A percentile compares a stretch with the other conserved stretches of the same genome.
These are phyloP conservation scores for Resseliella maxima DNA, from an alignment of 2,888 invertebrate species.

Conservation along the genomic window DNA sequence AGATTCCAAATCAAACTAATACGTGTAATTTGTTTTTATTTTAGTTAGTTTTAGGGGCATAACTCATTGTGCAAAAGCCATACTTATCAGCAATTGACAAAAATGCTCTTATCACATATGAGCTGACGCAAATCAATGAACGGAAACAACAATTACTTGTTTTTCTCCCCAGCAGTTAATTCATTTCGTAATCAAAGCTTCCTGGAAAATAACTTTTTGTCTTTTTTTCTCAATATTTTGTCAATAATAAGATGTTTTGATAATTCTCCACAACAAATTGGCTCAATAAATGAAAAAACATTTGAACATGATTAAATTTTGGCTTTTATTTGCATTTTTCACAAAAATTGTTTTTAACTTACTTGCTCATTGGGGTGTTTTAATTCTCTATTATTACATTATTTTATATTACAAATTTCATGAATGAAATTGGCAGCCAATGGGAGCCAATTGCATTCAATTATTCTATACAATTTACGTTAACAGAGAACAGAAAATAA, in stretches of 20 bases:
- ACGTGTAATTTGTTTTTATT: neutral
- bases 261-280: too few species aligned
- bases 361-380: neutral
- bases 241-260: too few species aligned
- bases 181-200: neutral
- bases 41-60: neutral
- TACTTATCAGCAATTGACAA: neutral
- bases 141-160: neutral
- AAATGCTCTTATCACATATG: too few species aligned
- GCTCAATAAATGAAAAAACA: neutral
- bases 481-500: neutral
- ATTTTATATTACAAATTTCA: constrained; percentile 18
- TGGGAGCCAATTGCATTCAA: neutral
- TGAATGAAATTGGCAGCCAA: neutral
- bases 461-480: constrained; percentile 10
- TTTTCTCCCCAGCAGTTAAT: neutral
- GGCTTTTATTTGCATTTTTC: neutral
- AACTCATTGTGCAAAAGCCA: neutral
- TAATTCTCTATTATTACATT: neutral
- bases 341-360: neutral
- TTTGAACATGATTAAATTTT: neutral
- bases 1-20: neutral
- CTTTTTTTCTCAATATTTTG: neutral
- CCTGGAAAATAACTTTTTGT: neutral
- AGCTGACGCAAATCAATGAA: too few species aligned